phyloP scores from a whole-genome alignment of 1,140 invertebrate species.

The Akabosia matsudoensis region DNA sequence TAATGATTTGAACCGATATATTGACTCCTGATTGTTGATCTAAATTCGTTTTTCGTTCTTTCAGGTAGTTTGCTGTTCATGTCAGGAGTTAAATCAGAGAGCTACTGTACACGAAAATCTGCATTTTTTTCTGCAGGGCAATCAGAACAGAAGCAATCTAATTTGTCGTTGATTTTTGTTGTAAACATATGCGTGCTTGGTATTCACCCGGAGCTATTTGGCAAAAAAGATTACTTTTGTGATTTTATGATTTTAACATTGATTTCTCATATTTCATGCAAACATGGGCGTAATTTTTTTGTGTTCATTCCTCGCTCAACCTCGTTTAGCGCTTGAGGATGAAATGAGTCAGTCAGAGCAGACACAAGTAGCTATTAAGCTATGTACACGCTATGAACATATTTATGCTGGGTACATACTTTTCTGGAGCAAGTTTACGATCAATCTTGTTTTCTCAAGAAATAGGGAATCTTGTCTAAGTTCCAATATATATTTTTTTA shows the following conservation, averaged over 20 bases:
- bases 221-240: neutral
- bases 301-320: too few species aligned
- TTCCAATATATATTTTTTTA: constrained; percentile 5
- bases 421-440: constrained; percentile 20
- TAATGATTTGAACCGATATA: too few species aligned
- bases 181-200: too few species aligned
- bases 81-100: too few species aligned
- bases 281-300: neutral
- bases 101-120: too few species aligned
- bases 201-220: too few species aligned
- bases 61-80: too few species aligned
- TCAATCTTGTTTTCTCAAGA: constrained; percentile 2
- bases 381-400: neutral
- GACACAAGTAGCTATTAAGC: neutral
- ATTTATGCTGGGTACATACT: neutral
- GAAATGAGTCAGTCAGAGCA: neutral
- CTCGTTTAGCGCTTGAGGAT: too few species aligned
- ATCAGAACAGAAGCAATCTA: too few species aligned
- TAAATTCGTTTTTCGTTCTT: too few species aligned
- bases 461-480: neutral
- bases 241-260: neutral
- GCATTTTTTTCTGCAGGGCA: too few species aligned
- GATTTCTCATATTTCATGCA: neutral
- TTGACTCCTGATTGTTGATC: too few species aligned
- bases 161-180: neutral